Percentiles rank a stretch among this genome's conserved stretches.
These are phyloP conservation scores for Ceyx cyanopectus DNA, from an alignment of 2,113 vertebrate genomes.

Conservation along the genomic window DNA sequence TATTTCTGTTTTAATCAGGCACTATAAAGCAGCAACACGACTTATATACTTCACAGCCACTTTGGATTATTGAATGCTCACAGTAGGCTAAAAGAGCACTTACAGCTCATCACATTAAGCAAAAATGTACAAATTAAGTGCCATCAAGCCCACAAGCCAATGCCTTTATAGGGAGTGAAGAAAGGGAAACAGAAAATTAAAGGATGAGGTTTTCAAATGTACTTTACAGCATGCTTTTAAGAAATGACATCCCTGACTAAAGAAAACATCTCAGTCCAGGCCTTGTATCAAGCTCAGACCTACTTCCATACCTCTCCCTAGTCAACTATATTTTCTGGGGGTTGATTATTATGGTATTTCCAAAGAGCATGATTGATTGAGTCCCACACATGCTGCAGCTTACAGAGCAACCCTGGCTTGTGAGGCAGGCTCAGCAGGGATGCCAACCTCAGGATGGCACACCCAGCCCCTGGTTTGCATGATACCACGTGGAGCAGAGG, in stretches of 20 bases:
- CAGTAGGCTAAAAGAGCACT: conserved; percentile 44
- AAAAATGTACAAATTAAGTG: conserved; percentile 57
- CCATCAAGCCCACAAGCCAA: conserved; percentile 44
- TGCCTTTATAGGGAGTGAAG: conserved; percentile 27
- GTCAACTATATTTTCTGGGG: background rate
- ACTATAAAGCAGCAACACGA: conserved; percentile 29
- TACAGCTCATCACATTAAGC: conserved; percentile 67
- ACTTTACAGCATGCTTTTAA: conserved; percentile 17
- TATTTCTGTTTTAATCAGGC: conserved; percentile 63
- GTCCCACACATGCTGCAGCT: background rate
- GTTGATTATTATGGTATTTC: background rate
- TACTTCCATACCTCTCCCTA: background rate
- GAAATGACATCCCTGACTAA: background rate
- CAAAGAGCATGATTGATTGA: background rate
- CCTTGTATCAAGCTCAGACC: background rate
- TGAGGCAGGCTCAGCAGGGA: background rate
- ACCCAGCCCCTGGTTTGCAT: background rate
- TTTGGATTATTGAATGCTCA: conserved; percentile 56
- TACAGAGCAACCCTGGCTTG: accelerated
- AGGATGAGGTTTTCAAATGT: conserved; percentile 26
- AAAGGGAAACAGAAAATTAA: background rate
- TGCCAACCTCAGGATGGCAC: background rate
- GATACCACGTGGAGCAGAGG: background rate
- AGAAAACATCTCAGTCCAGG: background rate
- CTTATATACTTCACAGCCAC: conserved; percentile 46